These are phyloP conservation scores for Virgularia gustaviana DNA, from an alignment of 92 coral and sea anemone species.

Conservation along the genomic window DNA sequence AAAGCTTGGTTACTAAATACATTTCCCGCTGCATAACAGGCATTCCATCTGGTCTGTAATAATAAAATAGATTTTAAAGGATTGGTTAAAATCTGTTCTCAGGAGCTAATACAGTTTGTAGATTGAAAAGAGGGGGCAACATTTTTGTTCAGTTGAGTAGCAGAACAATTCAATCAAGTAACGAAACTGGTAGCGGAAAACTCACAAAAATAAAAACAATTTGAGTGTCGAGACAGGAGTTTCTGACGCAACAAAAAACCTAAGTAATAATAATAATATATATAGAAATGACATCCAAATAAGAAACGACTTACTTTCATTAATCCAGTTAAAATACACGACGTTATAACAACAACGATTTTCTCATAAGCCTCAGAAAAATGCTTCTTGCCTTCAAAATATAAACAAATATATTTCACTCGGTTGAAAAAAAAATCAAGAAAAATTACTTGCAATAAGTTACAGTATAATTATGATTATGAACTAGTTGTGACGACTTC, in stretches of 20 bases:
- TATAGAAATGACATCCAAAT: no score
- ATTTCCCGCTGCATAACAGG: constrained; percentile 95
- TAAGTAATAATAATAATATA: no score
- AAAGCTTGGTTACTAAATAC: constrained; percentile 73
- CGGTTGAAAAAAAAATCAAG: background rate
- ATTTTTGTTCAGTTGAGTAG: no score
- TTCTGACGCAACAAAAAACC: no score
- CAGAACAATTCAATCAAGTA: no score
- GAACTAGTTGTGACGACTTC: no score
- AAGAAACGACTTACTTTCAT: constrained; percentile 92
- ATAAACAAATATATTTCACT: no score
- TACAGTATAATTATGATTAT: background rate
- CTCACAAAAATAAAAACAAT: no score
- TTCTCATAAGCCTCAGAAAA: constrained; percentile 66
- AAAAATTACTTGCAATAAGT: background rate
- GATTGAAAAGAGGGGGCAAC: no score
- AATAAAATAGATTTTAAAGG: background rate
- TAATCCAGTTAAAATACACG: constrained; percentile 64
- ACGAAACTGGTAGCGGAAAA: no score
- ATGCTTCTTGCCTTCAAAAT: constrained; percentile 63
- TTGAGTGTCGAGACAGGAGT: no score
- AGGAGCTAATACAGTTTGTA: no score
- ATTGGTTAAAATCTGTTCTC: background rate
- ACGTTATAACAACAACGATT: constrained; percentile 68
- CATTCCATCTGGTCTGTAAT: constrained; percentile 92